Base-by-base conservation (phyloP, 64 coral and sea anemone genomes). In the Stichodactyla mertensii region DNA sequence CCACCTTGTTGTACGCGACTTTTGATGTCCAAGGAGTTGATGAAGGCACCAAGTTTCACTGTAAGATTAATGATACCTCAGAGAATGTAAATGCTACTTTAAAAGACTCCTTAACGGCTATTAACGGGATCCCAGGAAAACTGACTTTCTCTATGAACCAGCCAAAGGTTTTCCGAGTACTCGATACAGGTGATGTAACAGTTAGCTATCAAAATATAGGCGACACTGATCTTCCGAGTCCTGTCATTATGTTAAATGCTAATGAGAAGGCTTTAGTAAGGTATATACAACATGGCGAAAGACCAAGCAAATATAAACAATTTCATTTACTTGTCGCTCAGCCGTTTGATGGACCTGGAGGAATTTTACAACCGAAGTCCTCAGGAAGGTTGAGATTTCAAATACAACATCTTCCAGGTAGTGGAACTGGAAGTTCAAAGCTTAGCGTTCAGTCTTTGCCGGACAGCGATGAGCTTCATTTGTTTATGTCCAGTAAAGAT, bases 201-300 rank as follows among this genome's bases (percentile, higher is more conserved):
- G 60, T 95, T 16, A 84, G 77, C 16, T 95, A 95, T 67, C 89
- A 95, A 77, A 95, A 95, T 82, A 87, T 85, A 54, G 93, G 93
- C 6, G 87, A 95, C 64, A 92, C 89, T 24, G 93, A 95, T 31
- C 78, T 95, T 71, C 14, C 87, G 24, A 61, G 71, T 31, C 89
- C 93, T 16, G 8, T 87, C 14, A 86, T 91, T 28, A 36, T 91
- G 52, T 58, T 92, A 7, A 81, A 55, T 52, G 66, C 58, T 71
- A 77, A 70, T 18, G 90, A 82, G 52, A 85, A 66, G 26, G 26
- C 87, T 28, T 61, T 85, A 18, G 12, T 91, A 1, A 59, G 82
- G 19, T 89, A 85, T 24, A 54, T 95, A 31, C 93, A 92, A 89
- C 87, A 89, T 59, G 90, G 56, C 23, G 81, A 52, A 28, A n/a